Evolutionary conservation across 2,888 invertebrate species (phyloP), one percentile per base, ranked within the genome.

Genomic region (Heliothis peltigera): DNA sequence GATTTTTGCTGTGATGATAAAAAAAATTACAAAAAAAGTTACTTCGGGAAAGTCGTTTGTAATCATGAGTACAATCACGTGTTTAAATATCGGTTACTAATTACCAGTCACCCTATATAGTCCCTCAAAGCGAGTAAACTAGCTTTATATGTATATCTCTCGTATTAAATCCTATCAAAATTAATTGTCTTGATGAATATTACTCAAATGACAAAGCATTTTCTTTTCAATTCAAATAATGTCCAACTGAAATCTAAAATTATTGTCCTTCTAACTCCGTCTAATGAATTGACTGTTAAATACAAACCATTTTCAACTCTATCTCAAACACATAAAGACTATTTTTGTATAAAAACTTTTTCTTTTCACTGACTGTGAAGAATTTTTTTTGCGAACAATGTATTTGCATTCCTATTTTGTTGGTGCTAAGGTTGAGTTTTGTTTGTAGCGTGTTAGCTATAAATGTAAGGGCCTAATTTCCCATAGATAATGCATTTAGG

Each of bases 391-490:
- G 4, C 28, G 8, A 0, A 7, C 28, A 21, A 6, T 8, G 8
- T 28, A 47, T 64, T 70, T 53, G 70, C n/a, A n/a, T 22, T 42
- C 56, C 0, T 71, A 55, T 51, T 1, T 0, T 0, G 0, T 0
- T 0, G 0, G 0, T 0, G 0, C 12, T 55, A 70, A 19, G 6
- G 53, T 59, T 28, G 12, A 7, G 7, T 25, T 66, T 70, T 0
- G 3, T 8, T 22, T 64, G 44, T 8, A 0, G 6, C 10, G 64
- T 12, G 15, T 28, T 0, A 7, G 8, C 0, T 57, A 52, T 59
- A 35, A 65, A 64, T 64, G 18, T 60, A 52, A 44, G 79, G 77
- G 71, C 62, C 66, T 61, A 77, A 66, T 79, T 66, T 64, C 21
- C 44, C 39, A 56, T 51, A 66, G 52, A 48, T 75, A 77, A 66